These are phyloP conservation scores for Teinopalpus imperialis DNA, from an alignment of 2,888 invertebrate genomes.

Conservation along the genomic window DNA sequence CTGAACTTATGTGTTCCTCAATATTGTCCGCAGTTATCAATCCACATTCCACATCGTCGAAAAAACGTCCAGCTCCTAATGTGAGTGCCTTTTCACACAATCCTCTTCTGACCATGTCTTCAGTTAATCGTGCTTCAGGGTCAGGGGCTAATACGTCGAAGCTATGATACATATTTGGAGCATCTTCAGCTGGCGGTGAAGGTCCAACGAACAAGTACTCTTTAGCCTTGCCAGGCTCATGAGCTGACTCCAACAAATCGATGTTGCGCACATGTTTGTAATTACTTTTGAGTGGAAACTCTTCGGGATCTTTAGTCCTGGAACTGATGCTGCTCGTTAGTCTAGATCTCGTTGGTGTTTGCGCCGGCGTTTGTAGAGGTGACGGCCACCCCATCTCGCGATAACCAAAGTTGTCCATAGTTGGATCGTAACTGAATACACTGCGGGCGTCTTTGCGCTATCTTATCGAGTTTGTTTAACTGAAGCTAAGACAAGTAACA, in stretches of 20 bases:
- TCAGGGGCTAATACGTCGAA: conserved; percentile 86
- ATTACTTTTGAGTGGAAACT: conserved; percentile 79
- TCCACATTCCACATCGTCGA: conserved; percentile 89
- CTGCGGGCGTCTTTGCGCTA: conserved; percentile 39
- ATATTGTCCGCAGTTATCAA: conserved; percentile 84
- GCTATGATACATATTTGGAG: conserved; percentile 89
- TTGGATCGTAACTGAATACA: conserved; percentile 52
- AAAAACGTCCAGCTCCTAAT: conserved; percentile 84
- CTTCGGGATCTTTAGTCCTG: conserved; percentile 66
- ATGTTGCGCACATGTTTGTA: conserved; percentile 62
- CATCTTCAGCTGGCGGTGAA: conserved; percentile 90
- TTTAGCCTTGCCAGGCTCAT: conserved; percentile 79
- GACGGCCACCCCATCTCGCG: conserved; percentile 80
- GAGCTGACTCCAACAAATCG: conserved; percentile 84
- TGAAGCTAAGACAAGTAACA: conserved; percentile 50
- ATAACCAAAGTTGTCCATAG: conserved; percentile 85
- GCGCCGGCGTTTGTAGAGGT: conserved; percentile 56
- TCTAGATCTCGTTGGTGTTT: conserved; percentile 53
- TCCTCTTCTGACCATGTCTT: conserved; percentile 86
- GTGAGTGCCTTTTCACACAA: conserved; percentile 87
- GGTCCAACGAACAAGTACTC: conserved; percentile 90
- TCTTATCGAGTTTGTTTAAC: conserved; percentile 68
- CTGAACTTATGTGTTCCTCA: conserved; percentile 79
- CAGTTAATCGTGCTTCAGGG: conserved; percentile 86
- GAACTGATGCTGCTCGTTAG: conserved; percentile 71